These are phyloP conservation scores for Pontoporia blainvillei DNA, from an alignment of 2,113 vertebrate species.

Conservation along the genomic window DNA sequence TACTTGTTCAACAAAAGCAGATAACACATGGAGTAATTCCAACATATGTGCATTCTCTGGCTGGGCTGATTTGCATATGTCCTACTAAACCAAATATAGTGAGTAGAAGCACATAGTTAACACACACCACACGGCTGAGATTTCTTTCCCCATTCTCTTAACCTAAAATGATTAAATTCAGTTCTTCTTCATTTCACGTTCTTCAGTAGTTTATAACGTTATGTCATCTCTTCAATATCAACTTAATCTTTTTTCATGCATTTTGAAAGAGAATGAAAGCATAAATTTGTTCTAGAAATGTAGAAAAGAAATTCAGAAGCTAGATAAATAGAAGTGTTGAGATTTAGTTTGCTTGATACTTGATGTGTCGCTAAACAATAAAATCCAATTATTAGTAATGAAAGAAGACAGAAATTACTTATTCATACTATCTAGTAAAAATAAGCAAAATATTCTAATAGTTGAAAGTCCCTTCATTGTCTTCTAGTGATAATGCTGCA, in stretches of 20 bases:
- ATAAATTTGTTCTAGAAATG: neutral
- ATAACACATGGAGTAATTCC: neutral
- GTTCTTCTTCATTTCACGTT: neutral
- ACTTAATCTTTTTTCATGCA: neutral
- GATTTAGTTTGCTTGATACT: neutral
- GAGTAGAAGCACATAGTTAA: neutral
- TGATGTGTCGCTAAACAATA: neutral
- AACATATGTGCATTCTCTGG: neutral
- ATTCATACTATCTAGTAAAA: neutral
- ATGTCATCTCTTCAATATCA: neutral
- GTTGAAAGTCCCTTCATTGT: neutral
- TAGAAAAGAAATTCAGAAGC: neutral
- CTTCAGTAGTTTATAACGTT: neutral
- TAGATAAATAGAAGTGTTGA: neutral
- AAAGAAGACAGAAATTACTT: neutral
- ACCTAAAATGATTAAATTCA: neutral
- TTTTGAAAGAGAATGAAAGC: neutral
- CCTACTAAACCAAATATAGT: neutral
- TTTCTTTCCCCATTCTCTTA: neutral
- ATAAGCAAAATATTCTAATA: neutral
- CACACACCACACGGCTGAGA: neutral
- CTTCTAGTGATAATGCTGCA: neutral
- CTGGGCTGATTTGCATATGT: neutral
- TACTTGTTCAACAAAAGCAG: neutral
- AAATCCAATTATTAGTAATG: slow-evolving; percentile 4